Base-by-base conservation (phyloP, 2,888 invertebrate genomes). In the Steinernema scapterisci region DNA sequence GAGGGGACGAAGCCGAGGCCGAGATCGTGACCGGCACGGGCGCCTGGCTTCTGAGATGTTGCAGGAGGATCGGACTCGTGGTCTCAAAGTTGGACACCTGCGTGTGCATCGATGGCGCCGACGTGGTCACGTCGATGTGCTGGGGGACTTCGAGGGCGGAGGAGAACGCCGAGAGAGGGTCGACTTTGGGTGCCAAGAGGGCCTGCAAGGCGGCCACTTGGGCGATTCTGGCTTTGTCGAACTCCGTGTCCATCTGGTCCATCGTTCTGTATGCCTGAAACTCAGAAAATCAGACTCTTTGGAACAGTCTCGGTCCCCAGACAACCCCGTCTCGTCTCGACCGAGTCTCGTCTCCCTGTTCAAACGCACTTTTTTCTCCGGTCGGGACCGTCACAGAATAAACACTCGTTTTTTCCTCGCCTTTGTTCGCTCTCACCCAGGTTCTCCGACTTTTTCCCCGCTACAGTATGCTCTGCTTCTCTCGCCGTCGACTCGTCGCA, bases 21-120 rank as follows among this genome's bases (percentile, higher is more conserved):
- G 43, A 48, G 27, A 77, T 77, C 9, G 75, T 75, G 44, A 77
- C 73, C 21, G 79, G 74, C 11, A 78, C 73, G 21, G 77, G 77
- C 23, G 71, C 43, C 56, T 77, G 71, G 6, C 78, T 72, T 27
- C 70, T 71, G 54, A 81, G 70, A 23, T 80, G 80, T 52, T 80
- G 79, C 7, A 78, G 63, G 16, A 81, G 79, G 6, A 81, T 63
- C 7, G 81, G 81, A 11, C 75, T 72, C 25, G 72, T 25, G 72
- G 51, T 72, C 27, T 46, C 51, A 9, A 51, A 72, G 48, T 21
- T 54, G 38, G 38, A 38, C 38, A 9, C 38, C 16, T 72, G 13
- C 23, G 71, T 9, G 38, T n/a, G 38, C n/a, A 45, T 71, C 43
- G 46, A 71, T 0, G 52, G 51, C 52, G 72, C 25, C 27, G 72